Percentiles rank a stretch among this genome's conserved stretches.
Conservation (phyloP, 2,888 invertebrate species). For the Brassicogethes aeneus region DNA sequence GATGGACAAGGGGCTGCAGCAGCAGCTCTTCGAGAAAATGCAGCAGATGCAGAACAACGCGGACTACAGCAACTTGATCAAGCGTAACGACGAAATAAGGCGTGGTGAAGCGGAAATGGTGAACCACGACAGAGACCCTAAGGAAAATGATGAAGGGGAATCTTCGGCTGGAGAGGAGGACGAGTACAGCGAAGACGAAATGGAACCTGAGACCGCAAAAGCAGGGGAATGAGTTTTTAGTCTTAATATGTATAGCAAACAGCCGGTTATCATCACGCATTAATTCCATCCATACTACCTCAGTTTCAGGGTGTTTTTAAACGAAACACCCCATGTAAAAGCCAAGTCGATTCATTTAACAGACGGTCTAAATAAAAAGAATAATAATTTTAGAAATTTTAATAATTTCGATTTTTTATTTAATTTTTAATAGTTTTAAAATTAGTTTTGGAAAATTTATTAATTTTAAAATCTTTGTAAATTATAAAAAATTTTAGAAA, state of each 20-base stretch:
- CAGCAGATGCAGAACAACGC: slow-evolving; percentile 51
- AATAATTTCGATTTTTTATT: no score
- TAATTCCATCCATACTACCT: not conserved
- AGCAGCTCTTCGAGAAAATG: slow-evolving; percentile 56
- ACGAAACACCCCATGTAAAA: no score
- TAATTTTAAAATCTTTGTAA: no score
- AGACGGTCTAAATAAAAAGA: no score
- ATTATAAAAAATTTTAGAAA: no score
- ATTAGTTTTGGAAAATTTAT: no score
- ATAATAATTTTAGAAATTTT: no score
- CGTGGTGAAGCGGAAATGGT: slow-evolving; percentile 48
- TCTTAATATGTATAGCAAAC: slow-evolving; percentile 23
- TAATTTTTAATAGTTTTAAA: no score
- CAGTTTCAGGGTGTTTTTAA: no score
- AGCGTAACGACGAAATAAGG: slow-evolving; percentile 41
- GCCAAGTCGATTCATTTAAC: no score
- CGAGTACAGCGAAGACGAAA: slow-evolving; percentile 44
- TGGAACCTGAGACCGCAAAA: slow-evolving; percentile 41
- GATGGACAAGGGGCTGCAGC: slow-evolving; percentile 42
- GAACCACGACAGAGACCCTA: slow-evolving; percentile 42
- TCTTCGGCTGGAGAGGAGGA: slow-evolving; percentile 50
- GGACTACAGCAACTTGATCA: slow-evolving; percentile 45
- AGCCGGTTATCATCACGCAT: slow-evolving; percentile 14
- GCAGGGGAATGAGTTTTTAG: slow-evolving; percentile 42
- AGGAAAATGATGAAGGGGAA: slow-evolving; percentile 40